Evolutionary conservation across 2,888 invertebrate genomes (phyloP), one percentile per base, ranked within the genome.

Genomic region (Pollenia angustigena): DNA sequence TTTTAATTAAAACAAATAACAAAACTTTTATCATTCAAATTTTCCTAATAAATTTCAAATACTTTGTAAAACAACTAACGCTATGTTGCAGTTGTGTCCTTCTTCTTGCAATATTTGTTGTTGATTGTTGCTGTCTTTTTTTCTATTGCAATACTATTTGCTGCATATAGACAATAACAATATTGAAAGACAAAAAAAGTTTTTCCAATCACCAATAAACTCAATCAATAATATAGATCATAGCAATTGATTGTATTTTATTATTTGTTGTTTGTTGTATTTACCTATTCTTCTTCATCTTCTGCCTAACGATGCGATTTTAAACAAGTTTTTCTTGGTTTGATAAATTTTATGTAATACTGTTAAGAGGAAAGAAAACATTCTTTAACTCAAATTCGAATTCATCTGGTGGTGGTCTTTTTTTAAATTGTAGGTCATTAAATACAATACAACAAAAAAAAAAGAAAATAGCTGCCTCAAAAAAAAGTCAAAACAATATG

Each of bases 181-280:
- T 66, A 71, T 85, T 54, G n/a, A 78, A 52, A 54, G 52, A 75
- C 56, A 66, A 62, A 46, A 64, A 18, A 56, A 42, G 23, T 23
- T 44, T 48, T 72, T 66, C 23, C 52, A 82, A 74, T 52, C 60
- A 76, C 42, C 16, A 66, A 62, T 71, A 46, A 56, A 75, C 76
- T 76, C 64, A 66, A 80, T 80, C 85, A 88, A 87, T 82, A 87
- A 87, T 86, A 86, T 84, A 81, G 82, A 54, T 74, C 75, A 78
- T 58, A 80, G 12, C 72, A 78, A 60, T 87, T 88, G 71, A 79
- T 81, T 78, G 78, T n/a, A 60, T 78, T 87, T 85, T 80, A 40
- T 81, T 85, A 52, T 66, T 74, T 48, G 48, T 60, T 74, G 72
- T 62, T 50, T 56, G 12, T 62, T 23, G 23, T 23, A 32, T 32